Evolutionary conservation across 2,888 invertebrate species (phyloP).

Genomic region (Autographa gamma): DNA sequence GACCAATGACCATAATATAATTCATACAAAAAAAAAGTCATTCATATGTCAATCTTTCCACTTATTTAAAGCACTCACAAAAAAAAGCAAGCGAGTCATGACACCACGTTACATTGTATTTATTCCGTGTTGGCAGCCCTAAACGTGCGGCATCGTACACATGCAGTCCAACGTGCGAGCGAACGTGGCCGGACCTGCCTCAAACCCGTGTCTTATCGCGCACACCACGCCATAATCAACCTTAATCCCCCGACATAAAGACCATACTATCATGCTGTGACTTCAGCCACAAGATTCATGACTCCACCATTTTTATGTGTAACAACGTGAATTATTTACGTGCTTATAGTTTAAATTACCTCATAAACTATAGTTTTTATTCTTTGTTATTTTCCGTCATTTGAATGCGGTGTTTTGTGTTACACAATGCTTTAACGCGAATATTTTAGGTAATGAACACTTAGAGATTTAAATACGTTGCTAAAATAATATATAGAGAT

Average conservation of each 20-base stretch:
- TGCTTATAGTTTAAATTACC: slow-evolving; percentile 8
- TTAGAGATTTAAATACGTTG: no score
- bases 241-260: no score
- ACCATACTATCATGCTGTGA: no score
- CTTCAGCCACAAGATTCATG: slow-evolving; percentile 3
- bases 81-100: neutral
- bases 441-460: no score
- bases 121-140: slow-evolving; percentile 21
- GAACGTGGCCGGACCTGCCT: slow-evolving; percentile 54
- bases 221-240: neutral
- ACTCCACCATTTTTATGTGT: slow-evolving; percentile 12
- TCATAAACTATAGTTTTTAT: slow-evolving; percentile 8
- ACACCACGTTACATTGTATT: slow-evolving; percentile 3
- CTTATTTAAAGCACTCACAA: neutral
- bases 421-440: no score
- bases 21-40: no score
- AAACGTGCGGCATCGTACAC: slow-evolving; percentile 12
- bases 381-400: slow-evolving; percentile 22
- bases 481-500: no score
- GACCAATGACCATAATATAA: no score
- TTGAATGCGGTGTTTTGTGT: no score
- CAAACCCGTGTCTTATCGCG: slow-evolving; percentile 56
- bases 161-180: slow-evolving; percentile 48
- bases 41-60: neutral
- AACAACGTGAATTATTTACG: slow-evolving; percentile 24